Evolutionary conservation across 2,888 invertebrate species (phyloP).

Genomic region (Drosophila aldrichi): DNA sequence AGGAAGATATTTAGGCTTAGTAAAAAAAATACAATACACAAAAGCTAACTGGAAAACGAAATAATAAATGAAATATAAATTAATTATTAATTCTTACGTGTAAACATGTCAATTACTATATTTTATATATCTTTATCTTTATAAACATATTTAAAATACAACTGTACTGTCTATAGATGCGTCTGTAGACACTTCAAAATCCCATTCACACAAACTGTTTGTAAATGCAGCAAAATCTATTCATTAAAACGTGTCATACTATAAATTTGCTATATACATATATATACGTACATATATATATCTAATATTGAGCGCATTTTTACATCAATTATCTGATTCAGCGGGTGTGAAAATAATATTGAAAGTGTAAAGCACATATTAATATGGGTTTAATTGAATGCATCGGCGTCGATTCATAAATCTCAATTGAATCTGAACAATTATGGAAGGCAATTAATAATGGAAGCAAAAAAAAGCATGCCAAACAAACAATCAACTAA

Average conservation of each 20-base stretch:
- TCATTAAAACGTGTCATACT: not conserved
- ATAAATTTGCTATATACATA: not conserved
- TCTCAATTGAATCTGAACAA: constrained; percentile 67
- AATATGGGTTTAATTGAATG: constrained; percentile 26
- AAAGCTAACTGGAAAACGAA: too few species aligned
- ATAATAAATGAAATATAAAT: not conserved
- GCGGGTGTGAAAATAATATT: constrained; percentile 23
- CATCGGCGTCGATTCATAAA: constrained; percentile 44
- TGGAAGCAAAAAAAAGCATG: constrained; percentile 39
- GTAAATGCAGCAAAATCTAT: not conserved
- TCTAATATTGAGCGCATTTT: not conserved
- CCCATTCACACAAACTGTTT: not conserved
- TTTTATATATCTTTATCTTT: not conserved
- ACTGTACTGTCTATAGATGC: not conserved
- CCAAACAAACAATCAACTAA: constrained; percentile 34
- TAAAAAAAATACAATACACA: not conserved
- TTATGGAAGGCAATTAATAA: constrained; percentile 57
- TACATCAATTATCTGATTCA: constrained; percentile 1
- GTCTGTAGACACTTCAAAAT: not conserved
- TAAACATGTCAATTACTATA: too few species aligned
- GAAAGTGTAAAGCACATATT: constrained; percentile 26
- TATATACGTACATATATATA: not conserved
- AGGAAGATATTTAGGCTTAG: not conserved
- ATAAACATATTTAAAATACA: not conserved
- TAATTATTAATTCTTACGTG: too few species aligned